Evolutionary conservation across 2,113 vertebrate genomes (phyloP).

Genomic region (Pholis gunnellus): DNA sequence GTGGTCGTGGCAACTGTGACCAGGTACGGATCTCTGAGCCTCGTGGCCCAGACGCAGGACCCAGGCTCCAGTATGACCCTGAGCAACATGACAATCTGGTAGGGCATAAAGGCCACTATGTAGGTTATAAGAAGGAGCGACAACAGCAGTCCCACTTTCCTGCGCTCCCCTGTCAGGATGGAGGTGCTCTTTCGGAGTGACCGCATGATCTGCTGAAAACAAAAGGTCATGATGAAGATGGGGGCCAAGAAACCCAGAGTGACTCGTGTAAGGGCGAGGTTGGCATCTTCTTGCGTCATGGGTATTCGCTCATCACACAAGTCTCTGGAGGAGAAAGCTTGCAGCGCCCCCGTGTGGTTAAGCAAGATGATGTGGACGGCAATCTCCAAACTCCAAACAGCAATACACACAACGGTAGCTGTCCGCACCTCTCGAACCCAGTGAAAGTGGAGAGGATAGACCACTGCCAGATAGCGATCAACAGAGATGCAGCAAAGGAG

Average conservation of each 20-base stretch:
- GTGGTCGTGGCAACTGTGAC: constrained; percentile 87
- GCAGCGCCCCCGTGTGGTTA: constrained; percentile 73
- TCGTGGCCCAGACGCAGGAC: constrained; percentile 79
- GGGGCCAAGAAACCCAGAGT: constrained; percentile 87
- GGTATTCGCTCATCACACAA: constrained; percentile 85
- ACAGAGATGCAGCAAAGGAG: constrained; percentile 92
- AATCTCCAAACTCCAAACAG: constrained; percentile 87
- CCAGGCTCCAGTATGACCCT: constrained; percentile 82
- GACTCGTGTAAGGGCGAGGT: constrained; percentile 83
- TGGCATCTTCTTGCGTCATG: constrained; percentile 76
- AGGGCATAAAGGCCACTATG: constrained; percentile 88
- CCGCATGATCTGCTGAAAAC: constrained; percentile 85
- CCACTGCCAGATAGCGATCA: constrained; percentile 88
- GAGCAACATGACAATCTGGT: constrained; percentile 87
- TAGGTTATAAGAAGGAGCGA: constrained; percentile 87
- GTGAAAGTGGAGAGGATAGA: constrained; percentile 86
- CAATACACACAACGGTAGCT: constrained; percentile 72
- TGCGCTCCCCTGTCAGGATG: constrained; percentile 32
- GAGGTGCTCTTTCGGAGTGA: constrained; percentile 73
- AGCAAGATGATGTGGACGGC: constrained; percentile 80
- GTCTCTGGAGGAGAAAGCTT: constrained; percentile 70
- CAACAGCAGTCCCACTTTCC: constrained; percentile 60
- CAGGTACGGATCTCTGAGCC: constrained; percentile 85
- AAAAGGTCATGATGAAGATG: constrained; percentile 84
- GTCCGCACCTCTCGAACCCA: constrained; percentile 83